Conservation (phyloP, 2,888 invertebrate genomes). For the Tetheella fluctuosa region DNA sequence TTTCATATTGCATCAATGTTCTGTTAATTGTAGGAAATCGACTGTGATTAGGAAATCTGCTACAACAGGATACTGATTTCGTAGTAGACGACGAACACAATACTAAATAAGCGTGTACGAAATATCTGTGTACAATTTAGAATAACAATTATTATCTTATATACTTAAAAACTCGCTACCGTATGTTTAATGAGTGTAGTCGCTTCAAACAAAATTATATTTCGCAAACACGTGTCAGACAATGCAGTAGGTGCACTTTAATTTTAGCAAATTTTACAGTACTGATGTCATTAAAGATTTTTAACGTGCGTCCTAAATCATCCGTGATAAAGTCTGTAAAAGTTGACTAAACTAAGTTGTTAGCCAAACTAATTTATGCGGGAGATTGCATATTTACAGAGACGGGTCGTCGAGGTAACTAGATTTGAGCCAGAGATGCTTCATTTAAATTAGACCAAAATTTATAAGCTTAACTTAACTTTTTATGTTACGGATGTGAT, state of each 20-base stretch:
- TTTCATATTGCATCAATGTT: slow-evolving; percentile 39
- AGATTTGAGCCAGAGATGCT: slow-evolving; percentile 2
- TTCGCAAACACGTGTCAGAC: slow-evolving; percentile 11
- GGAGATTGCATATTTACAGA: background rate
- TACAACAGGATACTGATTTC: slow-evolving; percentile 26
- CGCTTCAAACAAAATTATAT: slow-evolving; percentile 14
- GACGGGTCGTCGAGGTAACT: background rate
- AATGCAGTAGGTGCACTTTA: slow-evolving; percentile 41
- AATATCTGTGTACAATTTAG: background rate
- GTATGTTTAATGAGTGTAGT: slow-evolving; percentile 8
- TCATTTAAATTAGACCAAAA: background rate
- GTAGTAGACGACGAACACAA: slow-evolving; percentile 36
- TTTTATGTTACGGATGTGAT: background rate
- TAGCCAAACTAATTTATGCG: slow-evolving; percentile 9
- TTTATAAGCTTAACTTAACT: background rate
- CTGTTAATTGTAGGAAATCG: slow-evolving; percentile 49
- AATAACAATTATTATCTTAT: slow-evolving; percentile 3
- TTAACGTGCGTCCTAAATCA: slow-evolving; percentile 1
- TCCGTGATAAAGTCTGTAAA: slow-evolving; percentile 10
- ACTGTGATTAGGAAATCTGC: slow-evolving; percentile 50
- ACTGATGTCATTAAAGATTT: slow-evolving; percentile 47
- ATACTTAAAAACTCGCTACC: background rate
- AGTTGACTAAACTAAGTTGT: slow-evolving; percentile 6
- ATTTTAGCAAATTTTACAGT: slow-evolving; percentile 43
- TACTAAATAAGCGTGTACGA: slow-evolving; percentile 33